Evolutionary conservation across 1,140 invertebrate species (phyloP).

Genomic region (Oryzaephilus surinamensis): DNA sequence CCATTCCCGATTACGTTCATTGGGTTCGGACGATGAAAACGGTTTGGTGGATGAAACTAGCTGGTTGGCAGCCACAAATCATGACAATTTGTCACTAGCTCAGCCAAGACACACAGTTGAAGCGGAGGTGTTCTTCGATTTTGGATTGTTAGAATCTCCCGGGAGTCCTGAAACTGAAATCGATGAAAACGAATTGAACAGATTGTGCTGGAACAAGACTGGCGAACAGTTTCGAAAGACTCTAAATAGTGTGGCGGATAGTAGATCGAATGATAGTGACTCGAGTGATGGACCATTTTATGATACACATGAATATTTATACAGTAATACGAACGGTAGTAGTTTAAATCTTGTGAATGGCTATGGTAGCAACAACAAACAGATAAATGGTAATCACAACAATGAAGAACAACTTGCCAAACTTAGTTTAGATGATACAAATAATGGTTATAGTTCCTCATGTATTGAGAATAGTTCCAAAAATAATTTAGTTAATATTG

Average conservation of each 20-base stretch:
- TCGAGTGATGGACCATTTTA: slow-evolving; percentile 43
- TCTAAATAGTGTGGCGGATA: background rate
- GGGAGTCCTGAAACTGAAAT: slow-evolving; percentile 54
- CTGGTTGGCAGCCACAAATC: slow-evolving; percentile 35
- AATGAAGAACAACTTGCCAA: too few species aligned
- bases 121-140: slow-evolving; percentile 46
- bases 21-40: slow-evolving; percentile 39
- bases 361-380: too few species aligned
- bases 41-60: slow-evolving; percentile 35
- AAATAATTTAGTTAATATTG: background rate
- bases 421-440: background rate
- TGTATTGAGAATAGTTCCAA: background rate
- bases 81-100: slow-evolving; percentile 16
- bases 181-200: slow-evolving; percentile 18
- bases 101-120: slow-evolving; percentile 42
- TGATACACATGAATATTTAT: slow-evolving; percentile 42
- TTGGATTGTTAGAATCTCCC: slow-evolving; percentile 49
- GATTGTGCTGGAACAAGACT: slow-evolving; percentile 22
- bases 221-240: slow-evolving; percentile 32
- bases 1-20: slow-evolving; percentile 57
- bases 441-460: background rate
- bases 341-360: slow-evolving; percentile 32
- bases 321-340: too few species aligned
- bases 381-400: background rate
- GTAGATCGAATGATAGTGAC: slow-evolving; percentile 39